Evolutionary conservation across 2,113 vertebrate species (phyloP).

Genomic region (Trematomus loennbergii): DNA sequence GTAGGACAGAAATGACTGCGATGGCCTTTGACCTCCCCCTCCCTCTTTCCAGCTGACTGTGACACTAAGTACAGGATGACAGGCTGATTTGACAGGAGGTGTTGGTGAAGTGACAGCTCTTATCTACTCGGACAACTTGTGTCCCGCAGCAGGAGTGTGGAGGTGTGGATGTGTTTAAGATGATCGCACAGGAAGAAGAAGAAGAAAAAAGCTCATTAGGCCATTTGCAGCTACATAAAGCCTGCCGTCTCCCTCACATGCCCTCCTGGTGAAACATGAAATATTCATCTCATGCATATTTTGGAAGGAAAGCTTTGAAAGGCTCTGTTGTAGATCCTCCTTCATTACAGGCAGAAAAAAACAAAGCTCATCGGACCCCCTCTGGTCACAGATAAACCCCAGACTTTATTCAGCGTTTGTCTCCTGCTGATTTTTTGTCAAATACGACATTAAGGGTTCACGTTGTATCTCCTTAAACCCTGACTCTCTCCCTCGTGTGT

Average conservation of each 20-base stretch:
- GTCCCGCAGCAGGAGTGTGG: not conserved
- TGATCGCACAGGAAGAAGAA: conserved; percentile 18
- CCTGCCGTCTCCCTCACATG: not conserved
- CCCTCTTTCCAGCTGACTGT: not conserved
- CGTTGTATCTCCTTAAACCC: not conserved
- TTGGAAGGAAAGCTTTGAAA: conserved; percentile 29
- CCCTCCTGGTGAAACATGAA: conserved; percentile 45
- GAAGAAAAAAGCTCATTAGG: conserved; percentile 22
- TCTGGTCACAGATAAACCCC: conserved; percentile 6
- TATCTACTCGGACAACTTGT: not conserved
- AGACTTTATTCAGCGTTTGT: conserved; percentile 30
- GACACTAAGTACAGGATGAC: conserved; percentile 11
- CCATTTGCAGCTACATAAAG: conserved; percentile 22
- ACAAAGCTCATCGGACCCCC: conserved; percentile 32
- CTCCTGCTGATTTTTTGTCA: conserved; percentile 28
- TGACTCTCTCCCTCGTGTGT: not conserved
- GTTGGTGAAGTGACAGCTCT: conserved; percentile 14
- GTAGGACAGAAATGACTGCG: not conserved
- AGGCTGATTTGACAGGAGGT: conserved; percentile 12
- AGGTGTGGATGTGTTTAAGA: conserved; percentile 19
- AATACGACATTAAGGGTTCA: not conserved
- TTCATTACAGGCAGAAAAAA: conserved; percentile 47
- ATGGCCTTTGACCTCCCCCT: conserved; percentile 26
- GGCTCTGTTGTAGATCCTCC: conserved; percentile 33
- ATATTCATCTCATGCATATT: conserved; percentile 70